Base-by-base conservation (phyloP, 2,113 vertebrate genomes). In the Oreochromis niloticus region DNA sequence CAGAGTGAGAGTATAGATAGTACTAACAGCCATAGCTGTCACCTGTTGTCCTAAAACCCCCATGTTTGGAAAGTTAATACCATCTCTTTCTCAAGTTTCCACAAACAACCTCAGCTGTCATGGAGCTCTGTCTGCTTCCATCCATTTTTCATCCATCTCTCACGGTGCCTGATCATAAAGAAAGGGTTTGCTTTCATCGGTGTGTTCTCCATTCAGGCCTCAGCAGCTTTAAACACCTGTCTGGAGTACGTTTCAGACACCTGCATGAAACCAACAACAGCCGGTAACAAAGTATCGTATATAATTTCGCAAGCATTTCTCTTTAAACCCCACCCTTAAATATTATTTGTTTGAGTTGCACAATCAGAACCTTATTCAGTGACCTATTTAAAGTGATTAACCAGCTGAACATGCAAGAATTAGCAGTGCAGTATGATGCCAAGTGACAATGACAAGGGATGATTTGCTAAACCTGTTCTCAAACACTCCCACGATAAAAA, bases 31-130 rank as follows among this genome's bases (percentile, higher is more conserved):
- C 88, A n/a, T 57, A 7, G 56, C 91, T 9, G 27, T 93, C 92
- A 94, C 95, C 94, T 92, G 92, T 89, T 91, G 88, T 68, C 39
- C 90, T 73, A 24, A 84, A 88, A 84, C 59, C 83, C 61, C 87
- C 84, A 84, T 79, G 90, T 93, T 93, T 84, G 80, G 92, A 83
- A 89, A 92, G 83, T 83, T 46, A 87, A 92, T 83, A 82, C 73
- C 52, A 10, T 89, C 92, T 89, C 52, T 87, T 89, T 82, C 92
- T 94, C 89, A 13, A 71, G 83, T 93, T 94, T 93, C 93, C 80
- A 66, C 91, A 90, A 92, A 90, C 93, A 87, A 43, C 85, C 75
- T 94, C 94, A 95, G 91, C 93, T 95, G 95, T 48, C 30, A 4
- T 43, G 13, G 59, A 88, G 87, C 84, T 4, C 81, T 59, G 87